Base-by-base conservation (phyloP, 2,888 invertebrate species). In the Erebia epiphron region DNA sequence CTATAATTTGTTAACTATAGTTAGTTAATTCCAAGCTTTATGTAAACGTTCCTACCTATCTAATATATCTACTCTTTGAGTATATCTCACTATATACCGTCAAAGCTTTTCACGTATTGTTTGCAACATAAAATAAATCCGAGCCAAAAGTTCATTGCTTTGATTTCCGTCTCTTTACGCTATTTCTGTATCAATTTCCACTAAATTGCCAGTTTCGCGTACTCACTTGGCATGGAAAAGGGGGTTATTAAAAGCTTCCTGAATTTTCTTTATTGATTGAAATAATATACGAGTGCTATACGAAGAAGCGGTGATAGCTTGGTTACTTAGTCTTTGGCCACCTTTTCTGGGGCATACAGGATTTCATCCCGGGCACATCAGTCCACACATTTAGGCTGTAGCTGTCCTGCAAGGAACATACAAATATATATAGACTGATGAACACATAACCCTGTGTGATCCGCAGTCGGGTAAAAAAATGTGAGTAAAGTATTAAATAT, bases 111-210 rank as follows among this genome's bases (percentile, higher is more conserved):
- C 16, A 64, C 4, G 52, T 13, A 13, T 62, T 62, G 41, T 64
- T 64, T 54, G 13, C 52, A 64, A 54, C 52, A 41, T 54, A 9
- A 41, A 52, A 54, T 64, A 64, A 54, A 64, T 64, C 13, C 64
- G 54, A 52, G 64, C 35, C 41, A 52, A 54, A 52, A 54, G 64
- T 64, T 54, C 64, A 54, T 64, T 64, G 64, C 35, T 64, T 64
- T 54, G 64, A 64, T 54, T 64, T 16, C 41, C 26, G 35, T 64
- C 52, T 16, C 52, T 16, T 52, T 41, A 41, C 41, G 52, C 41
- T 64, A 64, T 64, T 64, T 54, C 35, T 16, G 64, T 64, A 64
- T 41, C 35, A 52, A 41, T 54, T 64, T 64, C 64, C 54, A 64
- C 64, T 41, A 64, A 64, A 41, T 54, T 54, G 41, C 16, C 41